Conservation (phyloP, 2,113 vertebrate genomes). For the Larimichthys crocea region DNA sequence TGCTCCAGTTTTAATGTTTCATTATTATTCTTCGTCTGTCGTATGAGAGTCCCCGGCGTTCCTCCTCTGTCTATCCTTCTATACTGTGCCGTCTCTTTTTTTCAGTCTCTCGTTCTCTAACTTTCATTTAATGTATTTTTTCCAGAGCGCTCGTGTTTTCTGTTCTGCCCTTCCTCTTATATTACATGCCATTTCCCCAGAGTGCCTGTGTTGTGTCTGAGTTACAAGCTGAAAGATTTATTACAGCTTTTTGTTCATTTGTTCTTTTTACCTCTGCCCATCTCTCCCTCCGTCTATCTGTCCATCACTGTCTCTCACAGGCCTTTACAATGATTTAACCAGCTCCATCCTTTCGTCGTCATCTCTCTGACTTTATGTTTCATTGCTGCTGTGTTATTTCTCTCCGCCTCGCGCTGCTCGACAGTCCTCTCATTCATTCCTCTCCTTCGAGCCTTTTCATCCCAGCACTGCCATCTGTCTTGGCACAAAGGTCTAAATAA, state of each 20-base stretch:
- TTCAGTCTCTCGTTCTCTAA: not conserved
- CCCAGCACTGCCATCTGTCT: slow-evolving; percentile 22
- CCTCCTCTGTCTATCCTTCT: not conserved
- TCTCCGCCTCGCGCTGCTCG: not conserved
- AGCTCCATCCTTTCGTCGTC: not conserved
- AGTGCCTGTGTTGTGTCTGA: slow-evolving; percentile 39
- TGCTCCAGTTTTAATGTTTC: not conserved
- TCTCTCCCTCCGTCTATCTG: slow-evolving; percentile 4
- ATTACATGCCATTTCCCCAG: slow-evolving; percentile 16
- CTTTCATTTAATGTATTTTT: not conserved
- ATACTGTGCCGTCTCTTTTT: not conserved
- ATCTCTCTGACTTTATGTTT: not conserved
- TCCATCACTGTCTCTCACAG: slow-evolving; percentile 29
- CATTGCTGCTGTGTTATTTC: not conserved
- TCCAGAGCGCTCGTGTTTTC: not conserved
- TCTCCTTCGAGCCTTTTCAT: slow-evolving; percentile 24
- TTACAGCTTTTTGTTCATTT: slow-evolving; percentile 54
- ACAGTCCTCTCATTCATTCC: not conserved
- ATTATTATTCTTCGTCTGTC: not conserved
- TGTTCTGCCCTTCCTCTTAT: not conserved
- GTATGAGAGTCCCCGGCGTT: not conserved
- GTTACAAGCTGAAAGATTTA: slow-evolving; percentile 57
- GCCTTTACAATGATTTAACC: slow-evolving; percentile 5
- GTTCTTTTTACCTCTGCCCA: slow-evolving; percentile 17
- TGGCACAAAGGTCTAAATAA: slow-evolving; percentile 21